A percentile compares a stretch with the other conserved stretches of the same genome.
Evolutionary conservation across 92 coral and sea anemone species (phyloP).

Genomic region (Epizoanthus rinbou): DNA sequence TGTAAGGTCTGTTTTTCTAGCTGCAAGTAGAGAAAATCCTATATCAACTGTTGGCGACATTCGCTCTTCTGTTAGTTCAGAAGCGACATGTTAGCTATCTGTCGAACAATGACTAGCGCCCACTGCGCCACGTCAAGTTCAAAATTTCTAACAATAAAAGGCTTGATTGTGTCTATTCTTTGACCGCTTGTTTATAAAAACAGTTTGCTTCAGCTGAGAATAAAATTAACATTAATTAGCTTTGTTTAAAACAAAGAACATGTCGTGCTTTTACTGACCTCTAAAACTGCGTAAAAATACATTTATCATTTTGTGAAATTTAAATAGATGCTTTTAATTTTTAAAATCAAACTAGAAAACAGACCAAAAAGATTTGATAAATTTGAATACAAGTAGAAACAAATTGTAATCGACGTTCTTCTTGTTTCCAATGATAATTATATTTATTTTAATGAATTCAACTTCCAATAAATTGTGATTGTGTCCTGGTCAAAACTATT

Average conservation of each 20-base stretch:
- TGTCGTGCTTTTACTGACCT: neutral
- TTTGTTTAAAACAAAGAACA: neutral
- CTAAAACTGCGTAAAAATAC: neutral
- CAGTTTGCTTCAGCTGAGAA: neutral
- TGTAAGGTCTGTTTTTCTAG: conserved; percentile 11
- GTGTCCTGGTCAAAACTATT: too few relatives aligned
- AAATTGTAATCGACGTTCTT: too few relatives aligned
- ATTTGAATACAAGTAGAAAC: too few relatives aligned
- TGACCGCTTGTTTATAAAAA: neutral
- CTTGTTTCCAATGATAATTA: too few relatives aligned
- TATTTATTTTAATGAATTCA: too few relatives aligned
- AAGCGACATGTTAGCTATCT: conserved; percentile 1
- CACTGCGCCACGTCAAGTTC: neutral
- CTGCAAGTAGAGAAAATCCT: neutral
- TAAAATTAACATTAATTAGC: neutral
- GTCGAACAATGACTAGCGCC: neutral
- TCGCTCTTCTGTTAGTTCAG: neutral
- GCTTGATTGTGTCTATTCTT: neutral
- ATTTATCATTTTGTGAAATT: too few relatives aligned
- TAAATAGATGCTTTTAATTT: too few relatives aligned
- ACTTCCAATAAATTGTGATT: too few relatives aligned
- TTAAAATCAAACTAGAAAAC: too few relatives aligned
- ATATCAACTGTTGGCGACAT: neutral
- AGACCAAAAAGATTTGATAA: too few relatives aligned
- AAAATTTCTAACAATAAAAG: neutral